These are phyloP conservation scores for Pocota personata DNA, from an alignment of 2,888 invertebrate species.

Conservation along the genomic window DNA sequence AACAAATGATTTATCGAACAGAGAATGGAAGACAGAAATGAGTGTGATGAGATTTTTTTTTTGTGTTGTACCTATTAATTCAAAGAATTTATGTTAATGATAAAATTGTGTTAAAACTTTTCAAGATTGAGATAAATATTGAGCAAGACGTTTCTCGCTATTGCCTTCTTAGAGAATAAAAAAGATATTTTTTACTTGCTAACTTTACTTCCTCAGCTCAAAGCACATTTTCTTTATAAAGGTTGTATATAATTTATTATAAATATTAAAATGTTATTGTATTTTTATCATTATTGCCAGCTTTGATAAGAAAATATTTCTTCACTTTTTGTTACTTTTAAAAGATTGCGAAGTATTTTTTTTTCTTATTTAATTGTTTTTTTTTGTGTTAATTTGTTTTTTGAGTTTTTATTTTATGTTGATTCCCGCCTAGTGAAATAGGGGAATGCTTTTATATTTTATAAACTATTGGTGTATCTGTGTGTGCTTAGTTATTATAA, in stretches of 20 bases:
- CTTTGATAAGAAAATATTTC: constrained; percentile 78
- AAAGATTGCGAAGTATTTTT: constrained; percentile 50
- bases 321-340: constrained; percentile 53
- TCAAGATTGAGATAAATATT: constrained; percentile 28
- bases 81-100: not conserved
- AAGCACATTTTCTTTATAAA: constrained; percentile 59
- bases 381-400: constrained; percentile 16
- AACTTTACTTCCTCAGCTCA: constrained; percentile 19
- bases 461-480: constrained; percentile 65
- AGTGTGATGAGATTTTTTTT: not conserved
- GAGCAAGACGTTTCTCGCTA: constrained; percentile 49
- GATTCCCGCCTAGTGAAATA: not conserved
- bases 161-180: constrained; percentile 33
- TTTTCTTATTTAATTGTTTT: not conserved
- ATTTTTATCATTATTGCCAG: constrained; percentile 78
- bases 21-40: constrained; percentile 64
- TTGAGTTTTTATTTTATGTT: not conserved
- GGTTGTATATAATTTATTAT: constrained; percentile 67
- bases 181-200: constrained; percentile 14
- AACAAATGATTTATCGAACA: constrained; percentile 23
- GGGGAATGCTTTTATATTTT: constrained; percentile 1
- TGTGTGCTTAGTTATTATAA: constrained; percentile 64
- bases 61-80: not conserved
- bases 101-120: not conserved
- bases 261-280: constrained; percentile 72